These are phyloP conservation scores for Lophura nycthemera DNA, from an alignment of 2,113 vertebrate genomes.

Conservation along the genomic window DNA sequence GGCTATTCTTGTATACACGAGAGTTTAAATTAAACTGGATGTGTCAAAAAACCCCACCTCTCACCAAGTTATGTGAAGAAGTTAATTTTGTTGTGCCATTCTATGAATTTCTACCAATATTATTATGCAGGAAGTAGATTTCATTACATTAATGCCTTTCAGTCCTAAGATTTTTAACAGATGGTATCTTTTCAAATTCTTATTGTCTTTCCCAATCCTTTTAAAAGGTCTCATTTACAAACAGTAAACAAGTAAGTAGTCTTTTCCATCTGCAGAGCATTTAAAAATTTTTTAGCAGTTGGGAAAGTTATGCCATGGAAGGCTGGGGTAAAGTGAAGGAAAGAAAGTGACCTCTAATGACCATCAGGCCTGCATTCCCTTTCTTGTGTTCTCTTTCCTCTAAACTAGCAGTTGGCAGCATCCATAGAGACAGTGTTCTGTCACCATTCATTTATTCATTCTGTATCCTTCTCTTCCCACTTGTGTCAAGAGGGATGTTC, in stretches of 20 bases:
- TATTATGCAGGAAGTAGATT: background rate
- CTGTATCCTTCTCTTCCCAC: background rate
- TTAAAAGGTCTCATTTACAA: background rate
- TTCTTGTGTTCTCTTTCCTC: background rate
- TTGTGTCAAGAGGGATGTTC: background rate
- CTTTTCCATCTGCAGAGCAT: slow-evolving; percentile 24
- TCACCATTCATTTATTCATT: background rate
- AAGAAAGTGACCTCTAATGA: slow-evolving; percentile 16
- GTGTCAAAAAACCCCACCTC: background rate
- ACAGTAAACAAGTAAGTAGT: slow-evolving; percentile 14
- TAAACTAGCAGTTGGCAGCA: background rate
- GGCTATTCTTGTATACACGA: slow-evolving; percentile 13
- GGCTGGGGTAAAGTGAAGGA: background rate
- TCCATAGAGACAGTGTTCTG: background rate
- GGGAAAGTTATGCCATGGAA: background rate
- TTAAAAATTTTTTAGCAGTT: background rate
- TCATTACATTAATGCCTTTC: background rate
- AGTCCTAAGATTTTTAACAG: background rate
- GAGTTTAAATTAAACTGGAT: slow-evolving; percentile 31
- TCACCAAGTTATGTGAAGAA: background rate
- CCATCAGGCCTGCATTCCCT: background rate
- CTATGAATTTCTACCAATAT: slow-evolving; percentile 19
- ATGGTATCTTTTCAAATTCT: slow-evolving; percentile 12
- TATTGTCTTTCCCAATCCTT: background rate
- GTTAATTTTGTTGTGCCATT: slow-evolving; percentile 4